Evolutionary conservation across 1,140 invertebrate genomes (phyloP), one percentile per base, ranked within the genome.

Genomic region (Sitobion miscanthi): DNA sequence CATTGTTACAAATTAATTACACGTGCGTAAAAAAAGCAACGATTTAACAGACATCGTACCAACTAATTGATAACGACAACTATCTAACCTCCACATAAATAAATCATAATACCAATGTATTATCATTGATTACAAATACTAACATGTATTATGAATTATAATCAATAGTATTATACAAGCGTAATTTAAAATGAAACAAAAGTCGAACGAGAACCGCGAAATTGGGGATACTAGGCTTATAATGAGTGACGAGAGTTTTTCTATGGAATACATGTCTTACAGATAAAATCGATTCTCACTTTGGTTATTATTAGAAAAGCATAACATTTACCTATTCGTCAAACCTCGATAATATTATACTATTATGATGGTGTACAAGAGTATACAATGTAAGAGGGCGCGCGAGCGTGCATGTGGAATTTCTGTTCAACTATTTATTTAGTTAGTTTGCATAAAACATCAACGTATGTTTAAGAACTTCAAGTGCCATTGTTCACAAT

Each of bases 261-360:
- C 52, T 38, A 90, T 62, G 30, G 54, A 69, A 62, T 30, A 89
- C 87, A 25, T 4, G 4, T 77, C 30, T 54, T 23, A 17, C 5
- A 90, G 54, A 90, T 90, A 90, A 69, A 45, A 90, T 90, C 54
- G 20, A 69, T 90, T 25, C 25, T 90, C 20, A 90, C 45, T 90
- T 90, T 45, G 30, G 89, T 90, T 90, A 90, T 42, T 90, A 90
- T 90, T 90, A 90, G 54, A 90, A 90, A 42, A 90, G 11, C 87
- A 38, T 69, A 90, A 57, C 9, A 62, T 62, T 90, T 90, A 62
- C 14, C 62, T 77, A 35, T 77, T n/a, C 8, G 87, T 89, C 25
- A 62, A 90, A 62, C 88, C 23, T 90, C 35, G 88, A 62, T 90
- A 90, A 23, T 62, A 62, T 42, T 62, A 62, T 90, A 52, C 38